Evolutionary conservation across 2,888 invertebrate genomes (phyloP).

Genomic region (Gastrophysa polygoni): DNA sequence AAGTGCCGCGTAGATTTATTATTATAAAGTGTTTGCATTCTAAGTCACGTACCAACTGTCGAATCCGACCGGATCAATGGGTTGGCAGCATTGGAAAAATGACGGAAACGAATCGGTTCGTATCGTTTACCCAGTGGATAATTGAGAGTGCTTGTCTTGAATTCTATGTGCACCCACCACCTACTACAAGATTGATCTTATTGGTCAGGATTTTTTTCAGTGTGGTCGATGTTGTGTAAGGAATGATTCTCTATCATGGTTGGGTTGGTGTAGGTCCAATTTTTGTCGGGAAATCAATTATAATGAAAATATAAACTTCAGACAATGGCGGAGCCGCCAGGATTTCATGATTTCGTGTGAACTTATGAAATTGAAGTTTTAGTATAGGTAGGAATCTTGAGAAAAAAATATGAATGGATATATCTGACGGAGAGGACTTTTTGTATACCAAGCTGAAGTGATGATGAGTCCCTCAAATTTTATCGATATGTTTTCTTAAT

Average conservation of each 20-base stretch:
- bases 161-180: constrained; percentile 19
- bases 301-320: neutral
- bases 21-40: constrained; percentile 56
- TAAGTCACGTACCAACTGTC: constrained; percentile 55
- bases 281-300: no score
- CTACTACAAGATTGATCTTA: constrained; percentile 27
- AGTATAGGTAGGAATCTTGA: no score
- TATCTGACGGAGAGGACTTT: no score
- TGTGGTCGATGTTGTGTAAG: constrained; percentile 12
- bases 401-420: no score
- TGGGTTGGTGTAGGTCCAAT: no score
- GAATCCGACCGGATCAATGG: constrained; percentile 49
- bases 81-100: constrained; percentile 51
- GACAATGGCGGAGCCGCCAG: neutral
- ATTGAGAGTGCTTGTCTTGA: constrained; percentile 31
- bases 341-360: no score
- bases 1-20: constrained; percentile 52
- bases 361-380: no score
- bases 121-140: constrained; percentile 41
- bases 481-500: no score
- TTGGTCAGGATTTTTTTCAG: constrained; percentile 20
- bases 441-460: no score
- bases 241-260: neutral
- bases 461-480: no score
- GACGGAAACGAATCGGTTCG: constrained; percentile 53